Percentiles rank a stretch among this genome's conserved stretches.
Conservation (phyloP, 2,113 vertebrate genomes). For the Crotalus helleri region DNA sequence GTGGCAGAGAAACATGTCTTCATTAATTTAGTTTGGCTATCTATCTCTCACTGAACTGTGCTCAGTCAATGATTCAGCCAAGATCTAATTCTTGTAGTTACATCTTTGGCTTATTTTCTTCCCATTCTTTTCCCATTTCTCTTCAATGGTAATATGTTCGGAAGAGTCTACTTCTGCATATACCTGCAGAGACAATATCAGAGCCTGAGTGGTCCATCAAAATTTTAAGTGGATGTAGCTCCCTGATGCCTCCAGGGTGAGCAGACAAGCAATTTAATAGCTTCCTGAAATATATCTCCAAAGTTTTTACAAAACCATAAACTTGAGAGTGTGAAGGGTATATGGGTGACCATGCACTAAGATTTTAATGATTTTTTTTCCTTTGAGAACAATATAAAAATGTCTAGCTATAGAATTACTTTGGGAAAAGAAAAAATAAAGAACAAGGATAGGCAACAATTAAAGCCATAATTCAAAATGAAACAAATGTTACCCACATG, state of each 20-base stretch:
- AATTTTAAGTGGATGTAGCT: not conserved
- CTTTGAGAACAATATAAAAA: not conserved
- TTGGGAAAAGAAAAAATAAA: not conserved
- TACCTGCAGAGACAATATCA: not conserved
- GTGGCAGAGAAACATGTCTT: not conserved
- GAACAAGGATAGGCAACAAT: not conserved
- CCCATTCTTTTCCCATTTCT: not conserved
- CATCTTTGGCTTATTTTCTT: not conserved
- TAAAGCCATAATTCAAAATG: not conserved
- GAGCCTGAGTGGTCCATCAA: not conserved
- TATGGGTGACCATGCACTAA: not conserved
- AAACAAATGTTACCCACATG: not conserved
- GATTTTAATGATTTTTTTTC: not conserved
- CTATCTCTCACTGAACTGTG: not conserved
- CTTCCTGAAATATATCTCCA: not conserved
- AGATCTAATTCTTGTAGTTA: not conserved
- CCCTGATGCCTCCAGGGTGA: not conserved
- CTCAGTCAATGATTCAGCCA: not conserved
- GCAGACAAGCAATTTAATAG: not conserved
- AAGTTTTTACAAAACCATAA: not conserved
- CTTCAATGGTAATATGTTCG: not conserved
- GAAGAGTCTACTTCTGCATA: not conserved
- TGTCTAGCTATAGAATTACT: not conserved
- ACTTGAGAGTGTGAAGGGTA: not conserved
- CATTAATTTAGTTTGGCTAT: not conserved